These are phyloP conservation scores for Bolinopsis microptera DNA, from an alignment of 37 sponge, comb jelly and placozoan species.

Conservation along the genomic window DNA sequence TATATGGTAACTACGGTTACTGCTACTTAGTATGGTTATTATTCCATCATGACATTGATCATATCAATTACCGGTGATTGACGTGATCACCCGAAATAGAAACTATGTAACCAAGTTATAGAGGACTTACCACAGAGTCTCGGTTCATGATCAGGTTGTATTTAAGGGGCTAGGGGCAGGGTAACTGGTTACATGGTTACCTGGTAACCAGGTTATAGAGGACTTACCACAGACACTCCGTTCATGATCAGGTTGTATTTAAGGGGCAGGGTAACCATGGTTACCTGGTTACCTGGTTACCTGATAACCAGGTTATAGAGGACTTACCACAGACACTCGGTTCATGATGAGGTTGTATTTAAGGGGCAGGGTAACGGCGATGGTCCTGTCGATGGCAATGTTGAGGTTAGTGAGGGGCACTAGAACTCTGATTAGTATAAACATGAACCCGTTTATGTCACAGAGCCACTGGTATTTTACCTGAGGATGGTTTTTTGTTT, in stretches of 20 bases:
- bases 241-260: neutral
- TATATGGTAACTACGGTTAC: too few species aligned
- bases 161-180: neutral
- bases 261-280: constrained; percentile 3
- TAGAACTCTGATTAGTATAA: neutral
- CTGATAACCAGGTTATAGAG: too few species aligned
- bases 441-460: constrained; percentile 15
- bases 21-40: too few species aligned
- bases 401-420: constrained; percentile 18
- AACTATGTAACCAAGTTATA: too few species aligned
- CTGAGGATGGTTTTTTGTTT: neutral
- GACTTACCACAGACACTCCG: neutral
- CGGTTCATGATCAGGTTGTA: neutral
- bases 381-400: neutral
- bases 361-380: neutral
- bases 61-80: too few species aligned
- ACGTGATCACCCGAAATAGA: too few species aligned
- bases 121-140: constrained; percentile 11
- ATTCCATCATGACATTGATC: too few species aligned
- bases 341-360: neutral
- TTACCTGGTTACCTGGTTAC: too few species aligned
- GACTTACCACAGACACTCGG: neutral
- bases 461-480: neutral
- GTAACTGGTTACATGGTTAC: too few species aligned
- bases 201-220: too few species aligned